Evolutionary conservation across 2,888 invertebrate genomes (phyloP).

Genomic region (Eudemis profundana): DNA sequence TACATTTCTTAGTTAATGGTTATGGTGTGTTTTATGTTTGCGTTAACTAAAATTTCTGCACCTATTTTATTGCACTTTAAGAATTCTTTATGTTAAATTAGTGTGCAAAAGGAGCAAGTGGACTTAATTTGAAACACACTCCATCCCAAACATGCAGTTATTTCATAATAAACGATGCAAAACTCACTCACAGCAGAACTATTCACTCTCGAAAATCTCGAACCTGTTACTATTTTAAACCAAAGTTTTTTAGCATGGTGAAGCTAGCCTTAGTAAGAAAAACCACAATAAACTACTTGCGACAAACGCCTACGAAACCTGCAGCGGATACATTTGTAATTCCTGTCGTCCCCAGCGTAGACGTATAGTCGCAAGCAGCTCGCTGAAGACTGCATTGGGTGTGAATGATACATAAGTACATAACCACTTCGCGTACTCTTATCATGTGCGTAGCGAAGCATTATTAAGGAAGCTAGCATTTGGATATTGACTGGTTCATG

Average conservation of each 20-base stretch:
- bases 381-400: slow-evolving; percentile 67
- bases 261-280: slow-evolving; percentile 67
- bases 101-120: slow-evolving; percentile 10
- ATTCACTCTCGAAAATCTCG: slow-evolving; percentile 37
- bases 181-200: slow-evolving; percentile 50
- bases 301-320: slow-evolving; percentile 48
- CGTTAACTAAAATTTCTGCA: slow-evolving; percentile 7
- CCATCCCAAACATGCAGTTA: slow-evolving; percentile 51
- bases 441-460: slow-evolving; percentile 4
- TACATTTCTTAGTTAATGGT: slow-evolving; percentile 1
- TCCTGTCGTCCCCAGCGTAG: slow-evolving; percentile 35
- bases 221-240: slow-evolving; percentile 52
- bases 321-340: not conserved
- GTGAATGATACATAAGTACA: slow-evolving; percentile 65
- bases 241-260: slow-evolving; percentile 25
- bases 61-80: slow-evolving; percentile 5
- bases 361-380: slow-evolving; percentile 55
- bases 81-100: slow-evolving; percentile 11
- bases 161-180: slow-evolving; percentile 44
- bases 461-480: slow-evolving; percentile 2
- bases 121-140: slow-evolving; percentile 5
- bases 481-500: not conserved
- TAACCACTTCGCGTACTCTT: slow-evolving; percentile 23
- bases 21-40: not conserved
- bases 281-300: slow-evolving; percentile 48